Evolutionary conservation across 2,888 invertebrate genomes (phyloP).

Genomic region (Callosobruchus maculatus): DNA sequence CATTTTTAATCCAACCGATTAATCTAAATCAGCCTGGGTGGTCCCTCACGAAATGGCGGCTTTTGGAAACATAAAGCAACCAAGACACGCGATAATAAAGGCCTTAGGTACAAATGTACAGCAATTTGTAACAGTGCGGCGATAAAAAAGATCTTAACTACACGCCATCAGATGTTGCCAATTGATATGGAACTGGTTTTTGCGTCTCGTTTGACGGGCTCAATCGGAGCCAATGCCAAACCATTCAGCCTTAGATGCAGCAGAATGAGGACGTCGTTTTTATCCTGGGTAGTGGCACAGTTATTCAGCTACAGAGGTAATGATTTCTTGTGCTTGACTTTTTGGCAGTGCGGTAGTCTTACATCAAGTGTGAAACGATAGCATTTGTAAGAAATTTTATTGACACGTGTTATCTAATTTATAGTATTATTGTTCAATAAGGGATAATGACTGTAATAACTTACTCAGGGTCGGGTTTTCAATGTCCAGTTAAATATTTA

Average conservation of each 20-base stretch:
- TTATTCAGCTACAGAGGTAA: no score
- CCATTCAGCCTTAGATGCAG: not conserved
- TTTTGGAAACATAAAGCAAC: not conserved
- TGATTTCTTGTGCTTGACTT: no score
- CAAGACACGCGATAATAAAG: not conserved
- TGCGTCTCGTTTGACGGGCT: not conserved
- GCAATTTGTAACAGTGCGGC: not conserved
- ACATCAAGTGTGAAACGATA: no score
- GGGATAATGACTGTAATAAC: no score
- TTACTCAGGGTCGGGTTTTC: no score
- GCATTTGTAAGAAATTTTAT: no score
- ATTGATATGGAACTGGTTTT: not conserved
- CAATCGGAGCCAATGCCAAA: not conserved
- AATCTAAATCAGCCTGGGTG: not conserved
- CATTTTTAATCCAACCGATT: not conserved
- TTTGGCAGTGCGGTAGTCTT: no score
- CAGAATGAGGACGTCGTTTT: not conserved
- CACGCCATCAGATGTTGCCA: not conserved
- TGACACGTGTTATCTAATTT: no score
- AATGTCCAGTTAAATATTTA: no score
- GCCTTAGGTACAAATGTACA: not conserved
- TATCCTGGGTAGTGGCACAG: not conserved
- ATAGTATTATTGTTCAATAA: no score
- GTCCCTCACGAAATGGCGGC: not conserved
- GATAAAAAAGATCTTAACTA: not conserved